Conservation (phyloP, 2,113 vertebrate genomes). For the Emydura subglobosa region DNA sequence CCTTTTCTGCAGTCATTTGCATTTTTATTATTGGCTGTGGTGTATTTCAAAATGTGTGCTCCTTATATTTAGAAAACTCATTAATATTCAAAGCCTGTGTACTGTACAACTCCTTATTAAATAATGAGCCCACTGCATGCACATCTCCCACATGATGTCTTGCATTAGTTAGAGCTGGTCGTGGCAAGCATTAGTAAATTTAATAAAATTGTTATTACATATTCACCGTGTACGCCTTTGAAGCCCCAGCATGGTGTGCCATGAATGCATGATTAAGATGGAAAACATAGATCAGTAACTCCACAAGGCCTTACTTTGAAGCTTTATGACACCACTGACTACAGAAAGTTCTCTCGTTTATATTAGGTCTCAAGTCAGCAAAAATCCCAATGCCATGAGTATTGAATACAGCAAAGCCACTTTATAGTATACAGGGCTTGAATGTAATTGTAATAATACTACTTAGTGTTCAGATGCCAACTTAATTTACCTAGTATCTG, state of each 20-base stretch:
- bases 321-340: slow-evolving; percentile 27
- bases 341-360: neutral
- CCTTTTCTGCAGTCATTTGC: neutral
- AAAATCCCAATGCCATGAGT: slow-evolving; percentile 37
- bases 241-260: neutral
- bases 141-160: slow-evolving; percentile 30
- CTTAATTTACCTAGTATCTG: neutral
- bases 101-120: slow-evolving; percentile 56
- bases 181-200: slow-evolving; percentile 53
- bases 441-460: neutral
- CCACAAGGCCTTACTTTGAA: neutral
- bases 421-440: neutral
- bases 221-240: slow-evolving; percentile 40
- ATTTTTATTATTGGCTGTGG: slow-evolving; percentile 9
- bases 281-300: slow-evolving; percentile 21
- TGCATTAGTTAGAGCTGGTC: slow-evolving; percentile 37
- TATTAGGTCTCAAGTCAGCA: slow-evolving; percentile 28
- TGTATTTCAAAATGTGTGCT: slow-evolving; percentile 20
- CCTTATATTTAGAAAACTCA: slow-evolving; percentile 61
- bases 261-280: slow-evolving; percentile 34
- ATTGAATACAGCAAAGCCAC: neutral
- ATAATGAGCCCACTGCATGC: slow-evolving; percentile 48
- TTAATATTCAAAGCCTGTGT: slow-evolving; percentile 60
- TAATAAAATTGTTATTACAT: slow-evolving; percentile 65
- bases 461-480: neutral